Base-by-base conservation (phyloP, 1,140 invertebrate species). In the Bombyx mandarina region DNA sequence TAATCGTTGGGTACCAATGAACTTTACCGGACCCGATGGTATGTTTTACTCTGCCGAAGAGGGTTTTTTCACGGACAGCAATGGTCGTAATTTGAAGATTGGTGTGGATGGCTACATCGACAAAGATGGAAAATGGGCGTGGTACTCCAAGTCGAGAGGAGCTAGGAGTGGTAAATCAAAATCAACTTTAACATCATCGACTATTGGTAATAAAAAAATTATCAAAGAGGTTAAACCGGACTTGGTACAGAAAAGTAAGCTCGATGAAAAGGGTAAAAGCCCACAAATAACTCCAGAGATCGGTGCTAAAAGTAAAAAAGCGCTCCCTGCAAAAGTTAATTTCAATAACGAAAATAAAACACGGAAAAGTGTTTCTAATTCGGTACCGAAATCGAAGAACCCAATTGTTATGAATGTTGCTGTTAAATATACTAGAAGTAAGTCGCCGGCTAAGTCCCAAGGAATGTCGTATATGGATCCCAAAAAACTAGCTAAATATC, bases 61-160 rank as follows among this genome's bases (percentile, higher is more conserved):
- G 54, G 80, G 83, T 12, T 58, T 59, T 12, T 81, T 87, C 59
- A 77, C 75, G 18, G 82, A 85, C 57, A 75, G 52, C 52, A 50
- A 47, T 43, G 80, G 79, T 9, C 62, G 67, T 56, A 7, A 46
- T 48, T 60, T 79, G 43, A 83, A 78, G 65, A 74, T 86, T 47
- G 83, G 83, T 12, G 60, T 85, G 8, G 83, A 86, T 57, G 83
- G 83, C 48, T 86, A 84, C 51, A 66, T 86, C 12, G 82, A 85
- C 51, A 82, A 85, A 66, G 77, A 81, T 61, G 69, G 71, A 48
- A 86, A 82, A 55, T 86, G 83, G 83, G 75, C 65, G 3, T 86
- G 73, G 69, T 86, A 86, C 64, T 63, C 73, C 7, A 77, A 62
- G 48, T 66, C 49, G 51, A 71, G 61, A 63, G 9, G 18, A 12